Percentiles rank a stretch among this genome's conserved stretches.
These are phyloP conservation scores for Pristionchus maxplancki DNA, from an alignment of 2,888 invertebrate species.

Conservation along the genomic window DNA sequence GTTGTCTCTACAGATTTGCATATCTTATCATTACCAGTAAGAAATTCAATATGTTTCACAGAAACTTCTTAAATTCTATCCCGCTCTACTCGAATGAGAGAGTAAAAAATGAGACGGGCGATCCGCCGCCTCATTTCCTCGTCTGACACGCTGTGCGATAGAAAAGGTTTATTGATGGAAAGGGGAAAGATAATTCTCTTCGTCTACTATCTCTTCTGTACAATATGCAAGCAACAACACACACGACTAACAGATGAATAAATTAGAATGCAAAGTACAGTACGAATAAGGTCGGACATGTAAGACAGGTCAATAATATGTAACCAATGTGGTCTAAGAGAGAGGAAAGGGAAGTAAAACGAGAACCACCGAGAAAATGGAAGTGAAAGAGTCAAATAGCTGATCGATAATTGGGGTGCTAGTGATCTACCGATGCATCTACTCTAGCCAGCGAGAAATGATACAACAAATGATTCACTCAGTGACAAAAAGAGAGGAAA, in stretches of 20 bases:
- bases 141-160: too few species aligned
- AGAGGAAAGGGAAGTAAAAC: slow-evolving; percentile 47
- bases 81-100: too few species aligned
- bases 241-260: slow-evolving; percentile 7
- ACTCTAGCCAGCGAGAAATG: neutral
- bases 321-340: neutral
- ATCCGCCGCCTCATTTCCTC: too few species aligned
- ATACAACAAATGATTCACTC: neutral
- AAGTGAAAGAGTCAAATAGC: neutral
- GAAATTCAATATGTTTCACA: too few species aligned
- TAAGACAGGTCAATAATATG: slow-evolving; percentile 9
- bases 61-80: too few species aligned
- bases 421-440: neutral
- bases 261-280: slow-evolving; percentile 39
- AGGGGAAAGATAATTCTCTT: neutral
- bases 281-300: neutral
- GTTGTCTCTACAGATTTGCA: too few species aligned
- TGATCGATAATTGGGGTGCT: neutral
- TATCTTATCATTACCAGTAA: too few species aligned
- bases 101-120: too few species aligned
- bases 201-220: slow-evolving; percentile 44
- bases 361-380: slow-evolving; percentile 43
- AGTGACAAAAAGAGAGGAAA: slow-evolving; percentile 2
- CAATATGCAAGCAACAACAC: slow-evolving; percentile 39
- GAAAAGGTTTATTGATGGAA: neutral